These are phyloP conservation scores for Marasmarcha lunaedactyla DNA, from an alignment of 2,888 invertebrate species.

Conservation along the genomic window DNA sequence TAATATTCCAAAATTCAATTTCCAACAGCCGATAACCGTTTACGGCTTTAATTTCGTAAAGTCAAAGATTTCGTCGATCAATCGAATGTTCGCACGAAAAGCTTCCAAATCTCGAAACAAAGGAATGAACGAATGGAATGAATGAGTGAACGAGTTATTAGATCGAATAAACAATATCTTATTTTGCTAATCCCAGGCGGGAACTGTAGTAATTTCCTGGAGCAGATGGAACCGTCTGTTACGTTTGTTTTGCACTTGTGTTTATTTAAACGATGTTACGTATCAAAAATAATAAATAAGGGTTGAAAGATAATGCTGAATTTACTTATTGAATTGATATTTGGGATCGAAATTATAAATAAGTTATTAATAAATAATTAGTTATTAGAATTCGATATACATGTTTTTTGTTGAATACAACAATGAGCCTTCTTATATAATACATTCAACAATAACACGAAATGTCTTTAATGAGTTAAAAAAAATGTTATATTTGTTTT, in stretches of 20 bases:
- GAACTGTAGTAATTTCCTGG: slow-evolving; percentile 66
- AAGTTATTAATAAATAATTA: too few species aligned
- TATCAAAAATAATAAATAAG: not conserved
- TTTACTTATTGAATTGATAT: not conserved
- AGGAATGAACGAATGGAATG: slow-evolving; percentile 40
- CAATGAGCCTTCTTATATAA: too few species aligned
- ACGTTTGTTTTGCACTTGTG: slow-evolving; percentile 27
- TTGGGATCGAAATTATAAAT: too few species aligned
- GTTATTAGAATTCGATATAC: too few species aligned
- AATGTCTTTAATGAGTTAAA: too few species aligned
- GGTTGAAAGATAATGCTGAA: not conserved
- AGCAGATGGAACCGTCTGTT: slow-evolving; percentile 41
- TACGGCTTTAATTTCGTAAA: not conserved
- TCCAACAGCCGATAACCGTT: slow-evolving; percentile 18
- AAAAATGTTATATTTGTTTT: too few species aligned
- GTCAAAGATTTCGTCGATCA: slow-evolving; percentile 7
- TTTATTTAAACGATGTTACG: not conserved
- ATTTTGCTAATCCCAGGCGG: slow-evolving; percentile 62
- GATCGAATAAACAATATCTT: slow-evolving; percentile 67
- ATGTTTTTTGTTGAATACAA: too few species aligned
- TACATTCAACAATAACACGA: too few species aligned
- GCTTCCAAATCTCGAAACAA: slow-evolving; percentile 43
- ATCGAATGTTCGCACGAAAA: slow-evolving; percentile 22
- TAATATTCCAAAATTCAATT: slow-evolving; percentile 8
- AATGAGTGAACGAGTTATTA: slow-evolving; percentile 26